phyloP scores from a whole-genome alignment of 2,797 vertebrate genomes.

The Leucoraja ocellata region DNA sequence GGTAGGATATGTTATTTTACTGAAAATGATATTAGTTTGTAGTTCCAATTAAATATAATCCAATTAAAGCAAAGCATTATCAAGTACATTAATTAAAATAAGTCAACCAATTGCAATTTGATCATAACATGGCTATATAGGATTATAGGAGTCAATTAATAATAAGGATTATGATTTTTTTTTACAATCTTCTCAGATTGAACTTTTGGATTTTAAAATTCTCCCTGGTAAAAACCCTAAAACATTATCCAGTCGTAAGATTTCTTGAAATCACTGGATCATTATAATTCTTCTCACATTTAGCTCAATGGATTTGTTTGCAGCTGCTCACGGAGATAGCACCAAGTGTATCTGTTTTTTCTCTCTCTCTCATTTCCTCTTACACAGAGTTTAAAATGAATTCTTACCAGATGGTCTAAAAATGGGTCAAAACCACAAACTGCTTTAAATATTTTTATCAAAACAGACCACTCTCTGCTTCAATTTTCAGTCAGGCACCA shows the following conservation, averaged over 20 bases:
- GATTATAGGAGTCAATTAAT: background rate
- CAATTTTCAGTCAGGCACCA: background rate
- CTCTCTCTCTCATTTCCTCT: background rate
- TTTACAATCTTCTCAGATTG: background rate
- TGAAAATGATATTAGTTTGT: background rate
- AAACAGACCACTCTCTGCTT: background rate
- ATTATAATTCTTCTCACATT: background rate
- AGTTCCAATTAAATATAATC: background rate
- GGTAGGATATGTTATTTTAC: too few relatives aligned
- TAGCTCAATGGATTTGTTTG: background rate
- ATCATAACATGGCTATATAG: background rate
- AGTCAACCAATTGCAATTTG: background rate
- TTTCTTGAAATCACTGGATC: background rate
- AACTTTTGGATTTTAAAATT: background rate
- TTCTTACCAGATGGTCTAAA: background rate
- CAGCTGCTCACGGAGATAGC: background rate
- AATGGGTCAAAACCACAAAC: background rate
- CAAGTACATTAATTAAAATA: background rate
- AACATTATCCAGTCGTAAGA: background rate
- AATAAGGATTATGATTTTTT: background rate
- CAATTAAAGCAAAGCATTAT: background rate
- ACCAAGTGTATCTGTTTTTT: background rate
- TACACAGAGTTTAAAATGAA: background rate
- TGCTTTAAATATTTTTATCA: background rate
- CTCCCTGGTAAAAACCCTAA: background rate